These are phyloP conservation scores for Drosophila algonquin DNA, from an alignment of 2,888 invertebrate species.

Conservation along the genomic window DNA sequence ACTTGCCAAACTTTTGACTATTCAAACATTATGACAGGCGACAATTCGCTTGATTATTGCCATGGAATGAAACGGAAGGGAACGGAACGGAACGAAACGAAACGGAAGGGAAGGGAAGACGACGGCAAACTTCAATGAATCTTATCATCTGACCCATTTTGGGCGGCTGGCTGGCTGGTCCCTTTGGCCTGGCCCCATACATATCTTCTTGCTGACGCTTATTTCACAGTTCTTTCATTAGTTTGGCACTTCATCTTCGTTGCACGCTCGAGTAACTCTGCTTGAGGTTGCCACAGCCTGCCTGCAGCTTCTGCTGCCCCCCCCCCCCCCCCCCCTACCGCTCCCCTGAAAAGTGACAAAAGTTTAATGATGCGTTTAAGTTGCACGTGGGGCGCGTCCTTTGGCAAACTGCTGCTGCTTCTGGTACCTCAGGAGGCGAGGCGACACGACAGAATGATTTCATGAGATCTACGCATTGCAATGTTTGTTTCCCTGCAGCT, in stretches of 20 bases:
- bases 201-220: conserved; percentile 3
- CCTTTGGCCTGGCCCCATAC: neutral
- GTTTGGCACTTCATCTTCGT: conserved; percentile 59
- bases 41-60: conserved; percentile 75
- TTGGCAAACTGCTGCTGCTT: conserved; percentile 15
- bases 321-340: too few relatives aligned
- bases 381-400: conserved; percentile 45
- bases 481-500: conserved; percentile 15
- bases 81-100: conserved; percentile 18
- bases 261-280: conserved; percentile 54
- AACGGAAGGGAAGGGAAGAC: neutral
- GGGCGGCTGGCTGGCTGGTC: conserved; percentile 1
- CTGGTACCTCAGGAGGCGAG: conserved; percentile 15
- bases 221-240: conserved; percentile 57
- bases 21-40: conserved; percentile 73
- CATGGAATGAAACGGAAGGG: conserved; percentile 39
- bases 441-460: conserved; percentile 23
- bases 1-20: conserved; percentile 51
- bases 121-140: conserved; percentile 29
- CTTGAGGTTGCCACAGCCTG: conserved; percentile 55
- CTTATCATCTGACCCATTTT: conserved; percentile 46
- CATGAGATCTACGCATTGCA: conserved; percentile 37
- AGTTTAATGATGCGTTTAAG: conserved; percentile 78
- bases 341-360: conserved; percentile 53
- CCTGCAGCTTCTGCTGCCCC: conserved; percentile 14